phyloP scores from a whole-genome alignment of 2,888 invertebrate species.

The Branchipolynoe longqiensis region DNA sequence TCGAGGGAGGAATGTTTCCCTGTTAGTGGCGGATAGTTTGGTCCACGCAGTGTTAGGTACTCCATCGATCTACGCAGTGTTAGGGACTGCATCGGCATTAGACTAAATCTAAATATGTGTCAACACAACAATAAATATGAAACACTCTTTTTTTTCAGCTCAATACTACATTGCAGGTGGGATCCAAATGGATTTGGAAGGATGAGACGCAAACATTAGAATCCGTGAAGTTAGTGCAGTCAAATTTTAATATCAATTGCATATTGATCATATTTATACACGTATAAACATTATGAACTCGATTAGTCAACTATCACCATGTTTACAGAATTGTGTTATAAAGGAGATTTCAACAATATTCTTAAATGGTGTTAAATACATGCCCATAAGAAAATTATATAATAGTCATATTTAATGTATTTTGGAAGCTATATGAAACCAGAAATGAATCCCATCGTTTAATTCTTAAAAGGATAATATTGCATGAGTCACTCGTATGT shows the following conservation, averaged over 20 bases:
- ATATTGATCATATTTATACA: background rate
- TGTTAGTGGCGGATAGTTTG: too few relatives aligned
- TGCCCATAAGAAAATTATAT: too few relatives aligned
- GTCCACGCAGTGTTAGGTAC: too few relatives aligned
- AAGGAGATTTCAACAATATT: background rate
- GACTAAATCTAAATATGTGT: background rate
- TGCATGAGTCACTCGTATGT: too few relatives aligned
- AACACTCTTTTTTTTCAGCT: background rate
- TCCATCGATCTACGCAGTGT: too few relatives aligned
- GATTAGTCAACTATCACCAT: background rate
- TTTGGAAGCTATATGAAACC: too few relatives aligned
- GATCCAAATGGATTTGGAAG: constrained; percentile 56
- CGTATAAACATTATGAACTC: background rate
- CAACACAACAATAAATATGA: background rate
- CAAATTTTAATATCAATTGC: constrained; percentile 11
- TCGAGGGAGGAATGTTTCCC: too few relatives aligned
- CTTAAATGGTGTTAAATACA: too few relatives aligned
- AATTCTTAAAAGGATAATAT: too few relatives aligned
- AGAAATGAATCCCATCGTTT: too few relatives aligned
- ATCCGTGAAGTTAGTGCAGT: constrained; percentile 9
- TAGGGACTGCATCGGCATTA: too few relatives aligned
- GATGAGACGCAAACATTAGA: constrained; percentile 50
- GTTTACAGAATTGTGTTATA: background rate
- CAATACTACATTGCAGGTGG: constrained; percentile 30
- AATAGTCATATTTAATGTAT: too few relatives aligned